Evolutionary conservation across 2,797 vertebrate genomes (phyloP), one percentile per base, ranked within the genome.

Genomic region (Lycodopsis pacificus): DNA sequence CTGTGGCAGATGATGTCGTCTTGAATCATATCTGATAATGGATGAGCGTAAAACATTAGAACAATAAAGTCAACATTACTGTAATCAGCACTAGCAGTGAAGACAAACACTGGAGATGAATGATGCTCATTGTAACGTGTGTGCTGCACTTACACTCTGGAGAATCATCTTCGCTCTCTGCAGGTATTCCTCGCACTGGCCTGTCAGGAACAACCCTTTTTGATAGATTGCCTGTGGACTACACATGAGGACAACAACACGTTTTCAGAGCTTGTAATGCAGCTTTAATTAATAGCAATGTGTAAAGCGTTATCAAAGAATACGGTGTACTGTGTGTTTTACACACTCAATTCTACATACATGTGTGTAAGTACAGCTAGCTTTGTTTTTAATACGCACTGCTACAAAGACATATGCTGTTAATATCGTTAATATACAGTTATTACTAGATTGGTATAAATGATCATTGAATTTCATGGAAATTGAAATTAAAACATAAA

Each of bases 61-160:
- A 44, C 17, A n/a, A 17, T 19, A 12, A 30, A 12, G 46, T 19
- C 19, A 6, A 40, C 32, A 32, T 42, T 15, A 30, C 25, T 49
- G 7, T 32, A 8, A 15, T 34, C 12, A 30, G 3, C 48, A 61
- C 7, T 27, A 22, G 1, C 9, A 22, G 20, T 54, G 13, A 46
- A 57, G 30, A 19, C 3, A 56, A 56, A 66, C 22, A 71, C 13
- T 44, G 51, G 15, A 51, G 12, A 63, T 76, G 5, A 66, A 25
- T 34, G 25, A 22, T 53, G 42, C 40, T 57, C 2, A 5, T 38
- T 32, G 0, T 65, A 15, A 73, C 3, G 38, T 48, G 4, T 30
- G 14, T 14, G 19, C n/a, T 36, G 27, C 10, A 88, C 95, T 93
- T 84, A 95, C 95, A 40, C 0, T 2, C n/a, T 85, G 79, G 11